Conservation (phyloP, 2,797 vertebrate species). For the Microcaecilia unicolor region DNA sequence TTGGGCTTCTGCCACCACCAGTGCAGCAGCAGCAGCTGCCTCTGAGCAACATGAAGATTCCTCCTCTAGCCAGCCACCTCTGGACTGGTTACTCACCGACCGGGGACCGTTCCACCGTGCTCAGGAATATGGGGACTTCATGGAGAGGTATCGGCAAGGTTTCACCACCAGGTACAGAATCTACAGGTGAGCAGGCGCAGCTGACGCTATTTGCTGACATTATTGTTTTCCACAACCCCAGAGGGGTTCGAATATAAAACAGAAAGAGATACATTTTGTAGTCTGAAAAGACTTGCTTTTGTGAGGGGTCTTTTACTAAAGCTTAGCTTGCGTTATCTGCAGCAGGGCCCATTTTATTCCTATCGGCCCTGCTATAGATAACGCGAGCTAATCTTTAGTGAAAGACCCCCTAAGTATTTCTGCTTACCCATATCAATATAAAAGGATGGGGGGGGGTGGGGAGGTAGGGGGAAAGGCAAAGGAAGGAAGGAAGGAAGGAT, state of each 20-base stretch:
- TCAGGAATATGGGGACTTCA: slow-evolving; percentile 88
- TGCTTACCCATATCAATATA: rapidly evolving
- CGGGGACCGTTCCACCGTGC: slow-evolving; percentile 90
- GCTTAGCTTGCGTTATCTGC: too few species aligned
- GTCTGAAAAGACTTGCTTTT: too few species aligned
- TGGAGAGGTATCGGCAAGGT: slow-evolving; percentile 86
- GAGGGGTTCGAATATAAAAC: too few species aligned
- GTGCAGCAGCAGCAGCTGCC: slow-evolving; percentile 23
- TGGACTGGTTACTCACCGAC: slow-evolving; percentile 94
- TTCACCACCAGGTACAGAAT: slow-evolving; percentile 97
- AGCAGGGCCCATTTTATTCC: too few species aligned
- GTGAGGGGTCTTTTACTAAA: too few species aligned
- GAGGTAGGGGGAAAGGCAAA: too few species aligned
- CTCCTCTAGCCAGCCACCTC: slow-evolving; percentile 55
- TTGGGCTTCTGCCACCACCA: slow-evolving; percentile 36
- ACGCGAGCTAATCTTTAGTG: too few species aligned
- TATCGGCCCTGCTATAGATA: too few species aligned
- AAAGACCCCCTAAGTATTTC: slow-evolving; percentile 6
- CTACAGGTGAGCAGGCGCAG: slow-evolving; percentile 89
- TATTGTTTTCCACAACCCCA: too few species aligned
- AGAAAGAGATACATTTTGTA: too few species aligned
- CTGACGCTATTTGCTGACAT: too few species aligned
- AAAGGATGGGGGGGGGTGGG: too few species aligned
- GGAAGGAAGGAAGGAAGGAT: background rate
- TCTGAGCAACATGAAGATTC: slow-evolving; percentile 65